Base-by-base conservation (phyloP, 2,888 invertebrate genomes). In the Automeris io region DNA sequence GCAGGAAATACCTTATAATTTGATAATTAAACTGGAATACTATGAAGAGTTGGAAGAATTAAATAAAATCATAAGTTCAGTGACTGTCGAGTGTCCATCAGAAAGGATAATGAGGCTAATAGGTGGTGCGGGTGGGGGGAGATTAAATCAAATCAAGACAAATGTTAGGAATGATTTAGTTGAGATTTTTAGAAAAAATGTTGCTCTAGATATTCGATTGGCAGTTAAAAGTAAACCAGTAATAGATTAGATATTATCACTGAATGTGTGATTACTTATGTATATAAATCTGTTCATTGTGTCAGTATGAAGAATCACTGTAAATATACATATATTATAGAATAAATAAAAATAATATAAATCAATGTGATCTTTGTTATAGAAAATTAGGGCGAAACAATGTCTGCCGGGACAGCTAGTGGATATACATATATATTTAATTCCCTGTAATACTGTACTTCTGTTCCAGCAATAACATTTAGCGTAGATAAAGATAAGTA, bases 1-100 rank as follows among this genome's bases (percentile, higher is more conserved):
- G 0, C 89, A 95, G 50, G 96, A 98, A 82, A 89, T 98, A 29
- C 98, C 98, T 0, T 98, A 98, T 62, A 86, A 73, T 25, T 64
- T 97, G 2, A 80, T 88, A 42, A 86, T 91, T 5, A 60, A 83
- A 34, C 63, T 96, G 9, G 93, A 95, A 65, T 91, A 90, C 63
- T 91, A 89, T 52, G 90, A 91, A 49, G 79, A 88, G 13, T 63
- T 70, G 35, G 80, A 88, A 19, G 88, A 90, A 46, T 89, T 72
- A 39, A 54, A 80, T 33, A 79, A 72, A 58, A 69, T 83, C 4
- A 37, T 74, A 2, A 76, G 79, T 58, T 87, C 91, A 0, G 90
- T 94, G 1, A 57, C 81, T 35, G 89, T 95, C 0, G 77, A 86
- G 26, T 93, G 93, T 52, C 90, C 91, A 0, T 86, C 87, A 3